Evolutionary conservation across 2,113 vertebrate genomes (phyloP).

Genomic region (Proterorhinus semilunaris): DNA sequence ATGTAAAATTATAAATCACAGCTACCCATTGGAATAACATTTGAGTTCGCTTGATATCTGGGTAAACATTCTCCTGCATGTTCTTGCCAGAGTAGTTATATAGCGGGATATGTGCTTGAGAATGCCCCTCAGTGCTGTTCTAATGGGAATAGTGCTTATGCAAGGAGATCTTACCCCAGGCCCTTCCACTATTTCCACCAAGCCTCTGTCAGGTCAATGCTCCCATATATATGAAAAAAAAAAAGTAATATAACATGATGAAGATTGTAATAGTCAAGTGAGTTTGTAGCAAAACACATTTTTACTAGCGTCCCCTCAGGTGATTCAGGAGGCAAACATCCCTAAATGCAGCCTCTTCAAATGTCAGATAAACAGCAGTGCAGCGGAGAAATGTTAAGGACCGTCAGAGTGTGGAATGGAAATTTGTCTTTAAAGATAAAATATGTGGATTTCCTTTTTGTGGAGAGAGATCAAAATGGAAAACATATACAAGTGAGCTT

Average conservation of each 20-base stretch:
- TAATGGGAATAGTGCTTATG: constrained; percentile 75
- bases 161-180: constrained; percentile 65
- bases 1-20: constrained; percentile 27
- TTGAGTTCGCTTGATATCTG: constrained; percentile 17
- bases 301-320: constrained; percentile 49
- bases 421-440: constrained; percentile 15
- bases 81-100: constrained; percentile 35
- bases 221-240: constrained; percentile 37
- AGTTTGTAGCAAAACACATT: constrained; percentile 62
- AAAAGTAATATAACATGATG: constrained; percentile 70
- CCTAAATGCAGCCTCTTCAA: constrained; percentile 48
- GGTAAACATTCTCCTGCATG: constrained; percentile 32
- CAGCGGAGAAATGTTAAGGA: constrained; percentile 29
- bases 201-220: constrained; percentile 66
- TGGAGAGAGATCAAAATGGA: not conserved
- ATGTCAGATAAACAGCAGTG: constrained; percentile 40
- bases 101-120: constrained; percentile 41
- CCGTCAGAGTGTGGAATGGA: constrained; percentile 14
- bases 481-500: not conserved
- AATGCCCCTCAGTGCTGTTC: constrained; percentile 69
- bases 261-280: constrained; percentile 61
- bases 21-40: constrained; percentile 8
- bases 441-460: not conserved
- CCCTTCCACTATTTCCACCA: constrained; percentile 64
- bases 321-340: constrained; percentile 53